A percentile compares a stretch with the other conserved stretches of the same genome.
Conservation (phyloP, 2,888 invertebrate genomes). For the Gastrophysa polygoni region DNA sequence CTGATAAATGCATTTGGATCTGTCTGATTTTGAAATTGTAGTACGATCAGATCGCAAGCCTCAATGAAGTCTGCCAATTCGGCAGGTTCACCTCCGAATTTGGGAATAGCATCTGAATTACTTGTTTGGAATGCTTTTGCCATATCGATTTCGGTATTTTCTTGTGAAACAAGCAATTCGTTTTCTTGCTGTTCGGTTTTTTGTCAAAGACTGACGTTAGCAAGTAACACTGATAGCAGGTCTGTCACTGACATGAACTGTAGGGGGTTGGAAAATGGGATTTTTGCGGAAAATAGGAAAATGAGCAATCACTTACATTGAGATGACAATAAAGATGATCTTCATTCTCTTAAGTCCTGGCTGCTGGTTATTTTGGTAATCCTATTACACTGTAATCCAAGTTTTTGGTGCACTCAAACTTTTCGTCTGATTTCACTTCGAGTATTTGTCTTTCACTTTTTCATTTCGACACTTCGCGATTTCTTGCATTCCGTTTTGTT, state of each 20-base stretch:
- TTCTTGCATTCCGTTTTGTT: not conserved
- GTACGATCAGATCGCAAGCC: not conserved
- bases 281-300: not conserved
- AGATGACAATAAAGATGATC: not conserved
- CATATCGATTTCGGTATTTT: not conserved
- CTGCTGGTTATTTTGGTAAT: not conserved
- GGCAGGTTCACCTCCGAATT: conserved; percentile 2
- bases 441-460: not conserved
- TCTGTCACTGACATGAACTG: not conserved
- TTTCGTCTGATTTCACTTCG: not conserved
- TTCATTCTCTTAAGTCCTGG: not conserved
- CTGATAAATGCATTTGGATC: no score
- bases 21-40: not conserved
- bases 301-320: conserved; percentile 4
- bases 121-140: not conserved
- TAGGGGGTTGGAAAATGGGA: not conserved
- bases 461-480: not conserved
- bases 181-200: no score
- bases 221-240: not conserved
- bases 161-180: no score
- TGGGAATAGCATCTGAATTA: not conserved
- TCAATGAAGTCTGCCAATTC: not conserved
- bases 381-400: not conserved
- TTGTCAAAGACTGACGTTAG: not conserved
- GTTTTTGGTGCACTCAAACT: not conserved